Conservation (phyloP, 1,140 invertebrate genomes). For the Reticulitermes speratus region DNA sequence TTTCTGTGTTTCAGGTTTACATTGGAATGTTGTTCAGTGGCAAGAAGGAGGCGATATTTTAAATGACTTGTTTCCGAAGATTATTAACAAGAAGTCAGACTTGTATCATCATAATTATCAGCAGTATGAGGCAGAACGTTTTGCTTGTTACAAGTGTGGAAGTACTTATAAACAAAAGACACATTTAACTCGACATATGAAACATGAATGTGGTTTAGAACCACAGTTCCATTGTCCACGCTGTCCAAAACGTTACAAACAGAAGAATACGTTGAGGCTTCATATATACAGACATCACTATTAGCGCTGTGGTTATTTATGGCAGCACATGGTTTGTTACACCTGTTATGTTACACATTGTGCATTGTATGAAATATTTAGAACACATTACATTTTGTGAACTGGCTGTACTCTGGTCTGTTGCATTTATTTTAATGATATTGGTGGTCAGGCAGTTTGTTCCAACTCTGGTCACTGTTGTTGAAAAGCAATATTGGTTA, state of each 20-base stretch:
- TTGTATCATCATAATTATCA: not conserved
- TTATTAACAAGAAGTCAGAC: not conserved
- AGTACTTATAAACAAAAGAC: slow-evolving; percentile 33
- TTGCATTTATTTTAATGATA: too few species aligned
- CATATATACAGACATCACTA: slow-evolving; percentile 43
- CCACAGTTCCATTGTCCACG: slow-evolving; percentile 48
- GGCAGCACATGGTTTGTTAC: too few species aligned
- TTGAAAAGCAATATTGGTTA: too few species aligned
- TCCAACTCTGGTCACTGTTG: too few species aligned
- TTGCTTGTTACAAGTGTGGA: not conserved
- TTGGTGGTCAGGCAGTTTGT: too few species aligned
- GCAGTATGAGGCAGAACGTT: not conserved
- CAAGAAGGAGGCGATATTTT: not conserved
- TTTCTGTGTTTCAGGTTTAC: not conserved
- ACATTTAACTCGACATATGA: slow-evolving; percentile 39
- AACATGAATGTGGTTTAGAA: slow-evolving; percentile 46
- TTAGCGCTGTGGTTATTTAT: not conserved
- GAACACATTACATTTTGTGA: too few species aligned
- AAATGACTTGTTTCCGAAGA: not conserved
- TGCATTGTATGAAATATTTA: too few species aligned
- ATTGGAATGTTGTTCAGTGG: not conserved
- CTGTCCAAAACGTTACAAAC: slow-evolving; percentile 47
- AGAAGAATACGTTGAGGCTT: slow-evolving; percentile 44
- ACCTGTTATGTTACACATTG: too few species aligned
- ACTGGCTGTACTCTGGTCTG: too few species aligned